These are phyloP conservation scores for Bembecia ichneumoniformis DNA, from an alignment of 2,888 invertebrate species.

Conservation along the genomic window DNA sequence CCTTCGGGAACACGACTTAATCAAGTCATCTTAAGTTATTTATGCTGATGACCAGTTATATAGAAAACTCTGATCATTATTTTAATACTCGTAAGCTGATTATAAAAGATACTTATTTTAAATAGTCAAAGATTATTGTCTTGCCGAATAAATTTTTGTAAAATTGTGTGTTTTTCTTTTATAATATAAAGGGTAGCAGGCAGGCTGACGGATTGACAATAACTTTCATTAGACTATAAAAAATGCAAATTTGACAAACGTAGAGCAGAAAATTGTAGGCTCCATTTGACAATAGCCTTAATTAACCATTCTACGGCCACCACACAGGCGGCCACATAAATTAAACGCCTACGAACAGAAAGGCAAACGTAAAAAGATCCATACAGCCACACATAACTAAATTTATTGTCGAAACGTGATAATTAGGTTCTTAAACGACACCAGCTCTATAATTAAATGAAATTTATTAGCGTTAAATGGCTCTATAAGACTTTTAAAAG, in stretches of 20 bases:
- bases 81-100: too few relatives aligned
- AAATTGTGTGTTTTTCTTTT: slow-evolving; percentile 26
- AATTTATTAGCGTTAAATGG: slow-evolving; percentile 15
- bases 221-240: too few relatives aligned
- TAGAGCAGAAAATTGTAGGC: too few relatives aligned
- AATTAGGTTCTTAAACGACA: slow-evolving; percentile 14
- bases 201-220: too few relatives aligned
- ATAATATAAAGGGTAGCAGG: too few relatives aligned
- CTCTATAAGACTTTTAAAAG: background rate
- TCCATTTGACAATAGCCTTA: too few relatives aligned
- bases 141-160: background rate
- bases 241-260: too few relatives aligned
- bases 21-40: slow-evolving; percentile 8
- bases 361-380: slow-evolving; percentile 3
- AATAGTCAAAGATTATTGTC: background rate
- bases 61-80: too few relatives aligned
- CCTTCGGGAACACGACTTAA: slow-evolving; percentile 15
- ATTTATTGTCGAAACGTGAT: slow-evolving; percentile 22
- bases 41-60: background rate
- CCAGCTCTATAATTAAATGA: slow-evolving; percentile 17
- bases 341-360: slow-evolving; percentile 27
- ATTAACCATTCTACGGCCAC: slow-evolving; percentile 12
- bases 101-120: too few relatives aligned
- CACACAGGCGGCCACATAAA: slow-evolving; percentile 28
- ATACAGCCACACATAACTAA: slow-evolving; percentile 12